Percentiles rank a stretch among this genome's conserved stretches.
Evolutionary conservation across 2,888 invertebrate genomes (phyloP).

Genomic region (Matsumyia berberina): DNA sequence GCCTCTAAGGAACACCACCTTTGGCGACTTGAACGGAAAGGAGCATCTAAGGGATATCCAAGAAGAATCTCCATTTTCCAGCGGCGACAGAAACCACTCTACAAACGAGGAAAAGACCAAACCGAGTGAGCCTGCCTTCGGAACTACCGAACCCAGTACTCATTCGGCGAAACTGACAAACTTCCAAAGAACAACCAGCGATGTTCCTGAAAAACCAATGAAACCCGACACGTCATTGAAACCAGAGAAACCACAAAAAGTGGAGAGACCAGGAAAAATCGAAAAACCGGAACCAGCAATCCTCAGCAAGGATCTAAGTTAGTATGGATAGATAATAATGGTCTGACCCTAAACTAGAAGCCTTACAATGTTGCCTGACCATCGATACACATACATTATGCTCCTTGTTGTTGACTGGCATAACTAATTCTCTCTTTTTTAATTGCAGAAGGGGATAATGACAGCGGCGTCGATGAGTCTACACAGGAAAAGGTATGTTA

Average conservation of each 20-base stretch:
- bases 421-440: conserved; percentile 72
- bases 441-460: conserved; percentile 91
- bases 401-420: not conserved
- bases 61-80: conserved; percentile 41
- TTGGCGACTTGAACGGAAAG: conserved; percentile 44
- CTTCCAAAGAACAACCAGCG: conserved; percentile 54
- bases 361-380: conserved; percentile 36
- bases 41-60: conserved; percentile 54
- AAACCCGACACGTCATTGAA: conserved; percentile 41
- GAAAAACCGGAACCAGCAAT: conserved; percentile 22
- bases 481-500: conserved; percentile 91
- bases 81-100: not conserved
- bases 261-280: conserved; percentile 4
- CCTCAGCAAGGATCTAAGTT: conserved; percentile 63
- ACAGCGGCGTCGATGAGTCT: conserved; percentile 92
- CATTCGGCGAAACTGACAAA: conserved; percentile 57
- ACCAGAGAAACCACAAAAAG: conserved; percentile 3
- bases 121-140: conserved; percentile 34
- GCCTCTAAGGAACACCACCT: conserved; percentile 23
- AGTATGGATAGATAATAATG: conserved; percentile 22
- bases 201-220: conserved; percentile 34
- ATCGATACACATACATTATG: not conserved
- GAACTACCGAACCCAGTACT: conserved; percentile 40
- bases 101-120: conserved; percentile 22
- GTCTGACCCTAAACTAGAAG: conserved; percentile 34